Conservation (phyloP, 1,140 invertebrate species). For the Pteromalus puparum region DNA sequence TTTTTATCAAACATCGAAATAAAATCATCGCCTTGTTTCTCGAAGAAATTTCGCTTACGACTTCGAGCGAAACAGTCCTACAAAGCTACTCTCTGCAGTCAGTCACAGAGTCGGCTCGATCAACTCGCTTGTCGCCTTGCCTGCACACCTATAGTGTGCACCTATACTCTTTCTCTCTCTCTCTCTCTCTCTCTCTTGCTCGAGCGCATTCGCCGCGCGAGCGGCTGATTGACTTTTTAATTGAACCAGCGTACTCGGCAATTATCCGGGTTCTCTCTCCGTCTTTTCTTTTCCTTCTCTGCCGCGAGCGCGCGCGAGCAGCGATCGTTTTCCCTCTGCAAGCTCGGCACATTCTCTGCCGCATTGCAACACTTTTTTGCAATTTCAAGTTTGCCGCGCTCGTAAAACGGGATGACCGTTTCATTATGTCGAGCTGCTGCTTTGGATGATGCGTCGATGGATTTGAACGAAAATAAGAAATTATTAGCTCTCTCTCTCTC, state of each 20-base stretch:
- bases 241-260: conserved; percentile 60
- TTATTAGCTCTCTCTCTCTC: too few species aligned
- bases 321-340: conserved; percentile 36
- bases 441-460: too few species aligned
- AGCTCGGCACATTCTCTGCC: conserved; percentile 11
- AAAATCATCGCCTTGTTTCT: neutral
- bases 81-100: neutral
- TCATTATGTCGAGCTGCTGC: conserved; percentile 15
- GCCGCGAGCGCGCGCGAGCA: conserved; percentile 25
- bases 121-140: neutral
- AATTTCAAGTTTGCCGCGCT: conserved; percentile 56
- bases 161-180: neutral
- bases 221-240: conserved; percentile 70
- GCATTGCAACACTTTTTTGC: conserved; percentile 39
- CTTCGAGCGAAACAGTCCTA: conserved; percentile 23
- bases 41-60: neutral
- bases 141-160: neutral
- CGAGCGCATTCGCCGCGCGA: neutral
- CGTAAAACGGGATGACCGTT: conserved; percentile 17
- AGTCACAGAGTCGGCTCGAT: neutral
- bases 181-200: too few species aligned
- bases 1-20: conserved; percentile 2
- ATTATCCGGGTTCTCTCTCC: conserved; percentile 45
- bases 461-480: neutral
- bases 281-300: conserved; percentile 22